phyloP scores from a whole-genome alignment of 2,797 vertebrate genomes.

The Naso thynnoides region DNA sequence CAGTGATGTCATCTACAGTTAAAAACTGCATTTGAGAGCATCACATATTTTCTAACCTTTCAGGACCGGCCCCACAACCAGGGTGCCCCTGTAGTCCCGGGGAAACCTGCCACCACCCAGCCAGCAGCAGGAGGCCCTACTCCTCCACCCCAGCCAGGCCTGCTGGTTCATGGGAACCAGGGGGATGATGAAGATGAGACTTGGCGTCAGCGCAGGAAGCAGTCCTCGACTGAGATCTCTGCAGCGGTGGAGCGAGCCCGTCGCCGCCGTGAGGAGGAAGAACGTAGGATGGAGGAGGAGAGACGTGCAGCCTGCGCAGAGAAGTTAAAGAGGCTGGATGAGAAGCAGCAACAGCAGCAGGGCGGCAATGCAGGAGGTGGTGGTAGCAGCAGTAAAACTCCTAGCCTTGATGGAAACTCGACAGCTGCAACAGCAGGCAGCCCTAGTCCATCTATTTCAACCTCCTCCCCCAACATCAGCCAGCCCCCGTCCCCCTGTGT shows the following conservation, averaged over 20 bases:
- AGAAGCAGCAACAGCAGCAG: slow-evolving; percentile 89
- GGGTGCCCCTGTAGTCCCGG: slow-evolving; percentile 56
- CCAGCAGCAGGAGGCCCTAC: slow-evolving; percentile 71
- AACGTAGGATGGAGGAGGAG: slow-evolving; percentile 94
- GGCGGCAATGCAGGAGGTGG: slow-evolving; percentile 51
- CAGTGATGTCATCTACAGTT: background rate
- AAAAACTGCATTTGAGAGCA: background rate
- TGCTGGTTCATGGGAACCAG: slow-evolving; percentile 73
- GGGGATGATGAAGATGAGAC: slow-evolving; percentile 94
- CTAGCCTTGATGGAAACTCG: slow-evolving; percentile 81
- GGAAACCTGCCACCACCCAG: slow-evolving; percentile 73
- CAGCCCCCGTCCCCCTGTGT: slow-evolving; percentile 86
- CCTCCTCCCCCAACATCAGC: slow-evolving; percentile 83
- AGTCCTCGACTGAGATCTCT: slow-evolving; percentile 93
- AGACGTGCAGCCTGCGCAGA: slow-evolving; percentile 93
- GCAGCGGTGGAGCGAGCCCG: slow-evolving; percentile 92
- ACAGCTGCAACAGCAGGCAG: slow-evolving; percentile 77
- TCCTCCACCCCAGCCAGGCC: slow-evolving; percentile 67
- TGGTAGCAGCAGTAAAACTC: slow-evolving; percentile 74
- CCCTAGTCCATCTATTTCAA: slow-evolving; percentile 80
- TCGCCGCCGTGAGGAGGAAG: slow-evolving; percentile 92
- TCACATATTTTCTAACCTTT: slow-evolving; percentile 18
- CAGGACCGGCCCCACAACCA: slow-evolving; percentile 84
- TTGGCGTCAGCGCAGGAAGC: slow-evolving; percentile 93
- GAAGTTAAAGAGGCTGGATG: slow-evolving; percentile 94